These are phyloP conservation scores for Pleuronectes platessa DNA, from an alignment of 2,113 vertebrate genomes.

Conservation along the genomic window DNA sequence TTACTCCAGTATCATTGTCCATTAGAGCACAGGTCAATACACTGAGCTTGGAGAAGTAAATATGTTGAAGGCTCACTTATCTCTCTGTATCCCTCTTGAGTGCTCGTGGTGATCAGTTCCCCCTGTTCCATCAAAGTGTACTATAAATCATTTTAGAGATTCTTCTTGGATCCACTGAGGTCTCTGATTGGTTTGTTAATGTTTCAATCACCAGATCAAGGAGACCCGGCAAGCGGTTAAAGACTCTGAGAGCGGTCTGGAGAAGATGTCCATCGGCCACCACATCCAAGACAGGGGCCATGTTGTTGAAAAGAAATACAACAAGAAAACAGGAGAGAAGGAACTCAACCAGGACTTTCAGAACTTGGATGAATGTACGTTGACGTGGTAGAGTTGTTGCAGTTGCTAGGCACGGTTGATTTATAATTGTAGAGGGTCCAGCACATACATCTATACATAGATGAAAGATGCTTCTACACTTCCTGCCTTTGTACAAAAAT, in stretches of 20 bases:
- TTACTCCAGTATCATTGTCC: not conserved
- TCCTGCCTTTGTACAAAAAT: too few species aligned
- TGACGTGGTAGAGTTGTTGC: not conserved
- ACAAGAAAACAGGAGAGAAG: constrained; percentile 89
- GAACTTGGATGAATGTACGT: constrained; percentile 93
- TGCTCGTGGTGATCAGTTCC: not conserved
- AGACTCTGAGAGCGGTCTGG: constrained; percentile 92
- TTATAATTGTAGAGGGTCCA: too few species aligned
- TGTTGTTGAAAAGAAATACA: constrained; percentile 88
- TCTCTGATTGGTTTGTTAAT: not conserved
- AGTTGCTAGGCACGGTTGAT: too few species aligned
- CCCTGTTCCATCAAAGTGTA: not conserved
- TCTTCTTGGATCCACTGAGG: not conserved
- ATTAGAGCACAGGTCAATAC: not conserved
- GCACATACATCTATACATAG: too few species aligned
- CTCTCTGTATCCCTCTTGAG: not conserved
- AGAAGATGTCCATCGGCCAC: constrained; percentile 94
- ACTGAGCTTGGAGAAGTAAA: not conserved
- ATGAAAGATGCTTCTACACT: too few species aligned
- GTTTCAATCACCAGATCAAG: constrained; percentile 82
- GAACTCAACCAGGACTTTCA: constrained; percentile 95
- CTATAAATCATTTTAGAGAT: not conserved
- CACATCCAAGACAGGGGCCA: constrained; percentile 92
- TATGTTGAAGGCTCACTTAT: too few species aligned
- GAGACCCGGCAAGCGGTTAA: constrained; percentile 89